These are phyloP conservation scores for Phyllostomus discolor DNA, from an alignment of 2,113 vertebrate species.

Conservation along the genomic window DNA sequence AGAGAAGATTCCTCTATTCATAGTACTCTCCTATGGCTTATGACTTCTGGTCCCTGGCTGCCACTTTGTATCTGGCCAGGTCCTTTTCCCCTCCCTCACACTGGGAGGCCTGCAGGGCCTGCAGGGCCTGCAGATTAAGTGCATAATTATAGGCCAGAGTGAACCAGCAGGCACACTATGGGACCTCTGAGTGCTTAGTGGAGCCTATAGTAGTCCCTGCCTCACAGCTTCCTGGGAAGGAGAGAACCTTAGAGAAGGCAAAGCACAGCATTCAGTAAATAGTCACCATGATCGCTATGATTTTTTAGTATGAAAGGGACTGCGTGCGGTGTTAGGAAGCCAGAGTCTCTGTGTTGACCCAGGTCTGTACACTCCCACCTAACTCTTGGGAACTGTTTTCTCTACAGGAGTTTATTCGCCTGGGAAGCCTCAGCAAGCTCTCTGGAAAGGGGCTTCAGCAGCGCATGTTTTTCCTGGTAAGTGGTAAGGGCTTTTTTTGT, in stretches of 20 bases:
- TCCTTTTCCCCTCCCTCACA: rapidly evolving
- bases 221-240: background rate
- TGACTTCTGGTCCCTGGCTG: background rate
- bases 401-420: slow-evolving; percentile 94
- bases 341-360: background rate
- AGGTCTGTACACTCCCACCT: too few relatives aligned
- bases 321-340: rapidly evolving
- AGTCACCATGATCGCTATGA: rapidly evolving
- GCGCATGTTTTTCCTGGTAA: slow-evolving; percentile 99
- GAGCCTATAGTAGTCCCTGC: too few relatives aligned
- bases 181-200: background rate
- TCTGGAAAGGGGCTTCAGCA: slow-evolving; percentile 98
- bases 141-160: too few relatives aligned
- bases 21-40: background rate
- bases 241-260: background rate
- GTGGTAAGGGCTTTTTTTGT: slow-evolving; percentile 5
- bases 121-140: background rate
- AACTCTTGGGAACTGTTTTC: background rate
- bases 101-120: rapidly evolving
- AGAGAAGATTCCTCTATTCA: background rate
- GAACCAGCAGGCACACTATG: background rate
- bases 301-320: background rate
- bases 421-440: slow-evolving; percentile 97
- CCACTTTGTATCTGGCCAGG: background rate
- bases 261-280: background rate